These are phyloP conservation scores for Taenaris catops DNA, from an alignment of 2,888 invertebrate genomes.

Conservation along the genomic window DNA sequence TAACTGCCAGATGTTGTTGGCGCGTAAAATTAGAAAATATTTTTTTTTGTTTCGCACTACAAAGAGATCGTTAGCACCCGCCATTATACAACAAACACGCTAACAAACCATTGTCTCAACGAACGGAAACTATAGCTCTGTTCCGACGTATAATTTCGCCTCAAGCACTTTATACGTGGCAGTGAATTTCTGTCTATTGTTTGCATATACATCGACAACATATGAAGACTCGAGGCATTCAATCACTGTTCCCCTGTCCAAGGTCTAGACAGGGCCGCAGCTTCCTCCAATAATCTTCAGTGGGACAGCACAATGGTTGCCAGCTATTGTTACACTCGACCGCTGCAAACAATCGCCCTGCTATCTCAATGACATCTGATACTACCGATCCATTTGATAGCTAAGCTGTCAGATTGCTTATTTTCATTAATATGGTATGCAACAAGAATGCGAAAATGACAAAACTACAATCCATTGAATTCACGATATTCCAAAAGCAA, in stretches of 20 bases:
- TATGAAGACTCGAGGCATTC: slow-evolving; percentile 26
- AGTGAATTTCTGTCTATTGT: slow-evolving; percentile 28
- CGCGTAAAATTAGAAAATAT: slow-evolving; percentile 33
- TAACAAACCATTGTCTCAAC: slow-evolving; percentile 46
- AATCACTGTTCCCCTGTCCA: slow-evolving; percentile 56
- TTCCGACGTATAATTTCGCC: slow-evolving; percentile 38
- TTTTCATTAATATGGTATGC: too few relatives aligned
- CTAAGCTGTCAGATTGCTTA: slow-evolving; percentile 6
- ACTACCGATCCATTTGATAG: slow-evolving; percentile 40
- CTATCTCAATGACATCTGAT: slow-evolving; percentile 72
- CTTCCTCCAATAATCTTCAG: slow-evolving; percentile 61
- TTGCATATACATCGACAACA: slow-evolving; percentile 25
- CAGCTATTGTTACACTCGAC: slow-evolving; percentile 50
- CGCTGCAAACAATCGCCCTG: slow-evolving; percentile 42
- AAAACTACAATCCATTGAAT: too few relatives aligned
- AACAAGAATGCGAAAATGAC: too few relatives aligned
- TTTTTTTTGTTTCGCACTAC: slow-evolving; percentile 24
- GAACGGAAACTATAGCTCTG: slow-evolving; percentile 38
- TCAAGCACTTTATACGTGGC: slow-evolving; percentile 20
- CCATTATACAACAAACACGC: slow-evolving; percentile 30
- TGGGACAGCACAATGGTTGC: slow-evolving; percentile 66
- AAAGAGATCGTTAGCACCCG: slow-evolving; percentile 27
- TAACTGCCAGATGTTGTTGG: slow-evolving; percentile 28
- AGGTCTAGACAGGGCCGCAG: slow-evolving; percentile 60
- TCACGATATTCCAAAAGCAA: too few relatives aligned